Percentiles rank a stretch among this genome's conserved stretches.
These are phyloP conservation scores for Tachysurus fulvidraco DNA, from an alignment of 2,113 vertebrate genomes.

Conservation along the genomic window DNA sequence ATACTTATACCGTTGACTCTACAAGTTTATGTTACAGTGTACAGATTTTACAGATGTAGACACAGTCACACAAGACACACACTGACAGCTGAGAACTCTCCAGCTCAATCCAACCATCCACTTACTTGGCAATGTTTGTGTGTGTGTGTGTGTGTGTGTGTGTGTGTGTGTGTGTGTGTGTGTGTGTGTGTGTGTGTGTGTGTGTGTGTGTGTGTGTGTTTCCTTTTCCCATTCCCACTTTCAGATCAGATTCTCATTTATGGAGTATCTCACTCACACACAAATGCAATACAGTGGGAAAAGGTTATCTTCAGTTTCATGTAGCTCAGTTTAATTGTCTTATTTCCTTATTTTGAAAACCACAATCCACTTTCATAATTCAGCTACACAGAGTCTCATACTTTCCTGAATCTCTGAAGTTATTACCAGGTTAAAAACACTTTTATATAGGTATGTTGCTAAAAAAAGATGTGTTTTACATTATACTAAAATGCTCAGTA, in stretches of 20 bases:
- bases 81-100: constrained; percentile 37
- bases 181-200: background rate
- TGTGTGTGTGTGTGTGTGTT: background rate
- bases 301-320: constrained; percentile 37
- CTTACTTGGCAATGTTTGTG: background rate
- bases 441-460: background rate
- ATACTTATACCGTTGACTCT: background rate
- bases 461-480: background rate
- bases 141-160: background rate
- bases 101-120: background rate
- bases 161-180: constrained; percentile 4
- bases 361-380: constrained; percentile 12
- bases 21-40: background rate
- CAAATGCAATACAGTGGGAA: constrained; percentile 3
- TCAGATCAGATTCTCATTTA: constrained; percentile 27
- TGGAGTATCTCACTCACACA: background rate
- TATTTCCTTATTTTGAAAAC: constrained; percentile 42
- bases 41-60: constrained; percentile 9
- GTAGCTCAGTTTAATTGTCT: constrained; percentile 20
- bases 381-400: background rate
- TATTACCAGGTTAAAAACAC: background rate
- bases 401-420: background rate
- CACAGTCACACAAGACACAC: constrained; percentile 26
- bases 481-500: background rate
- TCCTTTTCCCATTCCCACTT: constrained; percentile 30